phyloP scores from a whole-genome alignment of 1,140 invertebrate species.

The Ips nitidus region DNA sequence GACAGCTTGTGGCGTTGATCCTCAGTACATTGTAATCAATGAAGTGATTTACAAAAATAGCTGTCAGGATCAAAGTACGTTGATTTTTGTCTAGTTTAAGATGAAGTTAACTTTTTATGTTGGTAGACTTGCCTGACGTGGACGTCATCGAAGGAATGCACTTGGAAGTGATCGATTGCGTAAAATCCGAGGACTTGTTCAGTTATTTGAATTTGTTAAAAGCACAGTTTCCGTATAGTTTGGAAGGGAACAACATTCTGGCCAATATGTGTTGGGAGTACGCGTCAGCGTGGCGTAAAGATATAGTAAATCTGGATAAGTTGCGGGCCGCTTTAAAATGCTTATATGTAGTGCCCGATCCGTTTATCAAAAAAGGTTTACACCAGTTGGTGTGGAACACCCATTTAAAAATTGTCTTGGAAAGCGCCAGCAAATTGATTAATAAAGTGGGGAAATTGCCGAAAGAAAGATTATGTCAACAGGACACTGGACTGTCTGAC shows the following conservation, averaged over 20 bases:
- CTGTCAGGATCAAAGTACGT: slow-evolving; percentile 12
- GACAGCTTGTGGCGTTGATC: slow-evolving; percentile 67
- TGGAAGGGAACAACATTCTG: slow-evolving; percentile 74
- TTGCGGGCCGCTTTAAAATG: slow-evolving; percentile 66
- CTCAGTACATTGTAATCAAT: slow-evolving; percentile 52
- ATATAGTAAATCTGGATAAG: slow-evolving; percentile 65
- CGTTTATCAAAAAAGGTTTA: slow-evolving; percentile 67
- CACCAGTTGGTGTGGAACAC: slow-evolving; percentile 86
- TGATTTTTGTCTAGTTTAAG: neutral
- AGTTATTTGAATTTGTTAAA: slow-evolving; percentile 64
- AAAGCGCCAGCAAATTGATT: slow-evolving; percentile 73
- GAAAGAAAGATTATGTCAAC: slow-evolving; percentile 77
- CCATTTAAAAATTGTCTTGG: slow-evolving; percentile 75
- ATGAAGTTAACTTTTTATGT: no score
- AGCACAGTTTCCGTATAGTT: slow-evolving; percentile 81
- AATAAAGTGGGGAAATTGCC: slow-evolving; percentile 88
- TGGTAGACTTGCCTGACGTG: no score
- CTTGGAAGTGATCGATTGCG: slow-evolving; percentile 29
- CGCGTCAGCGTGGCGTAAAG: slow-evolving; percentile 80
- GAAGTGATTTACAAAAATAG: slow-evolving; percentile 40
- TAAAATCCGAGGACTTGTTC: slow-evolving; percentile 55
- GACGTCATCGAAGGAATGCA: slow-evolving; percentile 9
- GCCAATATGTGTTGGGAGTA: slow-evolving; percentile 91
- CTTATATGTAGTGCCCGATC: slow-evolving; percentile 62
- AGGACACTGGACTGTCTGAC: slow-evolving; percentile 74